Evolutionary conservation across 2,113 vertebrate species (phyloP).

Genomic region (Zosterops japonicus): DNA sequence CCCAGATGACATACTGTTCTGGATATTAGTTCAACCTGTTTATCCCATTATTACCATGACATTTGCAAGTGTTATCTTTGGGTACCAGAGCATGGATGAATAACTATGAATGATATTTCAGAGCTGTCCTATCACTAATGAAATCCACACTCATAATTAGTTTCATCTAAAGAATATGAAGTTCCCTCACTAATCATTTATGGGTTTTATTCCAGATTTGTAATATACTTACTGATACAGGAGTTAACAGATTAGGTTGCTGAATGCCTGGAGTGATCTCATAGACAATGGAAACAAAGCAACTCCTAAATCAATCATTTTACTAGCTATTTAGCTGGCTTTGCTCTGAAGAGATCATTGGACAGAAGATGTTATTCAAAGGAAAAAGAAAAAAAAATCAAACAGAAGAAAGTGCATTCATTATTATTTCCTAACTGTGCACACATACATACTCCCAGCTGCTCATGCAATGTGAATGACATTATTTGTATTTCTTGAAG

Average conservation of each 20-base stretch:
- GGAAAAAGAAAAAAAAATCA: not conserved
- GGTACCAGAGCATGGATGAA: constrained; percentile 29
- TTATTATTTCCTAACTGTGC: not conserved
- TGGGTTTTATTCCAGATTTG: constrained; percentile 52
- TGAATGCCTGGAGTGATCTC: constrained; percentile 38
- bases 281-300: constrained; percentile 55
- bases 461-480: constrained; percentile 18
- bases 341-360: constrained; percentile 36
- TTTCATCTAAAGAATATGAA: constrained; percentile 42
- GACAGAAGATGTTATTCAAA: constrained; percentile 29
- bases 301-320: constrained; percentile 63
- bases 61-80: constrained; percentile 52
- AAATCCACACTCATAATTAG: constrained; percentile 63
- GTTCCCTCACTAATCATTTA: constrained; percentile 45
- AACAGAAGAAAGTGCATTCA: not conserved
- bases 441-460: not conserved
- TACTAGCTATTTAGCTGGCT: constrained; percentile 30
- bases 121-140: constrained; percentile 60
- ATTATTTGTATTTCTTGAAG: constrained; percentile 37
- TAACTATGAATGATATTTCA: constrained; percentile 43
- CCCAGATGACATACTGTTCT: constrained; percentile 26
- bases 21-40: constrained; percentile 55
- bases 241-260: constrained; percentile 54
- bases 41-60: constrained; percentile 46
- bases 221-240: constrained; percentile 11